Evolutionary conservation across 2,797 vertebrate species (phyloP), one percentile per base, ranked within the genome.

Genomic region (Gallirallus australis): DNA sequence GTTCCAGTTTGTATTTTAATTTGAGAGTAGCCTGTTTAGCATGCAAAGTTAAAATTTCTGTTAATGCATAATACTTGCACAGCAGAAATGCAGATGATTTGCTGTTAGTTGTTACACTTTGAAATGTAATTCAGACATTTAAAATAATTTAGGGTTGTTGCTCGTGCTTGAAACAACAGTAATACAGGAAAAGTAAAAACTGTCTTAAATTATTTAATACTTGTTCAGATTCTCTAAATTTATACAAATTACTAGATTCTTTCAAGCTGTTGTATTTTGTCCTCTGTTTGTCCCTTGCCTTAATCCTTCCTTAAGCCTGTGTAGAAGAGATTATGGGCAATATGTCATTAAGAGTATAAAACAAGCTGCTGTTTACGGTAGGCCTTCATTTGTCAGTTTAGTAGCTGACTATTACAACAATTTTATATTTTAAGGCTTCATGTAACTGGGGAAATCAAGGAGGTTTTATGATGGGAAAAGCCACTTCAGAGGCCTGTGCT

Each of bases 241-340:
- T 70, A 31, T 5, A 35, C 53, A 56, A 57, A 77, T 66, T 64
- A 28, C 40, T 39, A 40, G 9, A 12, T 79, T 82, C 30, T 71
- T 53, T 60, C 16, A 48, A 69, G 9, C 60, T 63, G 9, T 73
- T 90, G 15, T 71, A 11, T 87, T 90, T 95, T 95, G 96, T 86
- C 98, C 97, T 98, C 79, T 93, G 72, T 96, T 91, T 98, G 97
- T 95, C 97, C 97, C 93, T 79, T 90, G 10, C 47, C 88, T 86
- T 98, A 97, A 98, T 98, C 96, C 82, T 66, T 87, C 56, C 42
- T 75, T 98, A 97, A 98, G 97, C 95, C 68, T 72, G 1, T 54
- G 59, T 96, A 47, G 93, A 97, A 93, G 94, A 90, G 97, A 96
- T 97, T 96, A 95, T 84, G 88, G 27, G 33, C 72, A 91, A 45